These are phyloP conservation scores for Scopus umbretta DNA, from an alignment of 2,113 vertebrate genomes.

Conservation along the genomic window DNA sequence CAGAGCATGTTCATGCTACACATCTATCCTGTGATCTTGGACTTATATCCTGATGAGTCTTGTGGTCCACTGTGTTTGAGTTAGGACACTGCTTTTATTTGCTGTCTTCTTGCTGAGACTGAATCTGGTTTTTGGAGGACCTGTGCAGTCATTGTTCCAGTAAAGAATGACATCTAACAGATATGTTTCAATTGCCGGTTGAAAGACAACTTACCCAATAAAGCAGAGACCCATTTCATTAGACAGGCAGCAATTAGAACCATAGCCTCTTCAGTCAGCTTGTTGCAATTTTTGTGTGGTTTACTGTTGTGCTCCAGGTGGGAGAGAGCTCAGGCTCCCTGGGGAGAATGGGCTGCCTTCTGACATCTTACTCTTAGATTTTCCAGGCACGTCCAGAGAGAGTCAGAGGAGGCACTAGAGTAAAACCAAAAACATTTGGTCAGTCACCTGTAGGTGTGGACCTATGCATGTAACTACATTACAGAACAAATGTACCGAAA, in stretches of 20 bases:
- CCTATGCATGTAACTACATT: neutral
- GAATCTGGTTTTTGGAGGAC: neutral
- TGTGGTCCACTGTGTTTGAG: neutral
- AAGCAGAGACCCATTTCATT: neutral
- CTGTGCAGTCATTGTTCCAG: neutral
- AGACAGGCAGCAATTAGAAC: neutral
- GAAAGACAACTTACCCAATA: neutral
- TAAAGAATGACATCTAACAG: neutral
- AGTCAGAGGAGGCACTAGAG: neutral
- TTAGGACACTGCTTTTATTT: neutral
- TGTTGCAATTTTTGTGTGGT: neutral
- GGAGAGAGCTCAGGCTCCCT: neutral
- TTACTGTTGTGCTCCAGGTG: neutral
- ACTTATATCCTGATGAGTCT: neutral
- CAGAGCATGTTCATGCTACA: neutral
- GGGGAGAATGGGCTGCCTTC: neutral
- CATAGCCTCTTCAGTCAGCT: neutral
- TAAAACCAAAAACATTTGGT: neutral
- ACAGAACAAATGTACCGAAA: neutral
- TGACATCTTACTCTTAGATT: neutral
- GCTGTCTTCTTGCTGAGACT: neutral
- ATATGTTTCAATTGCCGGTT: neutral
- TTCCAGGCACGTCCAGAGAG: neutral
- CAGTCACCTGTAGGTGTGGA: neutral
- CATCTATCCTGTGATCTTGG: neutral